These are phyloP conservation scores for Eristalis pertinax DNA, from an alignment of 2,888 invertebrate species.

Conservation along the genomic window DNA sequence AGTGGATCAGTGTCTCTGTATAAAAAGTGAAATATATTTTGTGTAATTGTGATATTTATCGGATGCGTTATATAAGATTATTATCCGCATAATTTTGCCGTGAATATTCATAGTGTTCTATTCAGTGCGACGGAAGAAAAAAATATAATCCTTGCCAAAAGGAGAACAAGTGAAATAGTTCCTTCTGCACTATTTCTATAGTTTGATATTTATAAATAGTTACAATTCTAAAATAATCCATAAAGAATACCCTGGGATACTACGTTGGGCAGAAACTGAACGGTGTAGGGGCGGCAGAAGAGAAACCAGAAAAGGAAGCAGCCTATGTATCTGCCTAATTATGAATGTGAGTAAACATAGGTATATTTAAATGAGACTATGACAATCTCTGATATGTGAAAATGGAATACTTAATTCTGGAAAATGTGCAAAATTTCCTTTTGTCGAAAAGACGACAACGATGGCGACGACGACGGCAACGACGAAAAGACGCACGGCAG, in stretches of 20 bases:
- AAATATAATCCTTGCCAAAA: conserved; percentile 41
- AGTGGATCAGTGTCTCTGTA: conserved; percentile 36
- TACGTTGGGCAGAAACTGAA: background rate
- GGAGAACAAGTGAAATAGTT: conserved; percentile 57
- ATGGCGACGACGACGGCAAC: too few relatives aligned
- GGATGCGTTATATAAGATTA: conserved; percentile 58
- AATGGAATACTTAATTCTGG: conserved; percentile 46
- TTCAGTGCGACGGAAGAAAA: background rate
- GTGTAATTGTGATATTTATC: conserved; percentile 20
- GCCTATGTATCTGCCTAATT: conserved; percentile 26
- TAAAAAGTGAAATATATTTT: conserved; percentile 27
- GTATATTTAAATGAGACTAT: conserved; percentile 11
- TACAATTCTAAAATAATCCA: conserved; percentile 68
- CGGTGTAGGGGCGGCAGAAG: background rate
- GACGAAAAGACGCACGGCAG: background rate
- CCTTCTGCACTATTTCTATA: conserved; percentile 51
- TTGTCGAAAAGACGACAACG: conserved; percentile 29
- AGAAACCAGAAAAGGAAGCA: conserved; percentile 25
- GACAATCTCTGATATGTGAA: conserved; percentile 1
- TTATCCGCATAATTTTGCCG: conserved; percentile 4
- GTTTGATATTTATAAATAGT: conserved; percentile 64
- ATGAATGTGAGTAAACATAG: conserved; percentile 59
- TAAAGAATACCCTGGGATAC: conserved; percentile 66
- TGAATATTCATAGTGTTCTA: background rate
- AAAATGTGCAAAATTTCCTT: conserved; percentile 61